These are phyloP conservation scores for Pristionchus fissidentatus DNA, from an alignment of 2,888 invertebrate genomes.

Conservation along the genomic window DNA sequence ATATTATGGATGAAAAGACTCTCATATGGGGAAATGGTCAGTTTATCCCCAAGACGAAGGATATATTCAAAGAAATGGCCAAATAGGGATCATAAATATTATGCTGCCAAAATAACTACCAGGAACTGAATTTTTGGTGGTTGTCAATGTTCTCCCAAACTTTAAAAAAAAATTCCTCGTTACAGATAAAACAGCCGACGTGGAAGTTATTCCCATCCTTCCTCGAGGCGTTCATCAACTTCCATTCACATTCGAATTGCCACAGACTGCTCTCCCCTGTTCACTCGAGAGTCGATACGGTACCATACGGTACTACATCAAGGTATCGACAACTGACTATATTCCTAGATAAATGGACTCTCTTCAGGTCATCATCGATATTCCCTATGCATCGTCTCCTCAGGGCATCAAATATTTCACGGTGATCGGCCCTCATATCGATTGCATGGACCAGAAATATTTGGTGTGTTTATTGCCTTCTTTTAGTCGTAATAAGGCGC, in stretches of 20 bases:
- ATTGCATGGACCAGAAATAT: slow-evolving; percentile 87
- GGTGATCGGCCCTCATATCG: slow-evolving; percentile 85
- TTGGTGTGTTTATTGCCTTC: slow-evolving; percentile 79
- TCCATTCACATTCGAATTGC: slow-evolving; percentile 83
- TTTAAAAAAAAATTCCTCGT: neutral
- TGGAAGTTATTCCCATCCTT: slow-evolving; percentile 79
- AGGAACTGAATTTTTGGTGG: neutral
- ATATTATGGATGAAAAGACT: slow-evolving; percentile 84
- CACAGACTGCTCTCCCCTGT: slow-evolving; percentile 84
- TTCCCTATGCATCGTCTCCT: slow-evolving; percentile 86
- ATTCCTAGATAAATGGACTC: slow-evolving; percentile 29
- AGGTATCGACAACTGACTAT: slow-evolving; percentile 72
- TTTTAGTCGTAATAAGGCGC: no score
- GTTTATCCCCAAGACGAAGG: slow-evolving; percentile 31
- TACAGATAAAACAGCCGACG: slow-evolving; percentile 65
- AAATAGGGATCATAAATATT: no score
- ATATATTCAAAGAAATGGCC: neutral
- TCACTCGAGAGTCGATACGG: slow-evolving; percentile 86
- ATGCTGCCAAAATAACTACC: neutral
- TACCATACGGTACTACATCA: slow-evolving; percentile 84
- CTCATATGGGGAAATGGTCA: slow-evolving; percentile 85
- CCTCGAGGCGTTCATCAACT: slow-evolving; percentile 84
- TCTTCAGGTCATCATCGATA: slow-evolving; percentile 81
- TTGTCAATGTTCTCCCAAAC: no score
- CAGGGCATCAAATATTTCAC: slow-evolving; percentile 88